These are phyloP conservation scores for Calliopum simillimum DNA, from an alignment of 2,888 invertebrate genomes.

Conservation along the genomic window DNA sequence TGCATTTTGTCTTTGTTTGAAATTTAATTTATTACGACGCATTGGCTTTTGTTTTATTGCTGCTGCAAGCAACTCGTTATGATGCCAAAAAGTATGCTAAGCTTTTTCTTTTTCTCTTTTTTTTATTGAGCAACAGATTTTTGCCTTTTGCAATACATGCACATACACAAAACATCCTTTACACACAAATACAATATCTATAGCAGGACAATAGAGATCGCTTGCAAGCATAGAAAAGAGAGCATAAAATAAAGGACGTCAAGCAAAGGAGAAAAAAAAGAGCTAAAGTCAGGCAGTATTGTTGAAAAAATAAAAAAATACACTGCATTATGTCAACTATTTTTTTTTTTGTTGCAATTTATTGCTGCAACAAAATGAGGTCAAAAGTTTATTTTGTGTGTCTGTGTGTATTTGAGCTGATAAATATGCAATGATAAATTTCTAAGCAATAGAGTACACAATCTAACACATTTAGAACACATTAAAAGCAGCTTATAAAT, in stretches of 20 bases:
- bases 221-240: neutral
- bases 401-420: no score
- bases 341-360: constrained; percentile 11
- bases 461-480: no score
- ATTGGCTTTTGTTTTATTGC: constrained; percentile 14
- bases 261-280: neutral
- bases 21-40: constrained; percentile 17
- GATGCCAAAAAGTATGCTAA: no score
- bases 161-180: no score
- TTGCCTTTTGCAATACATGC: no score
- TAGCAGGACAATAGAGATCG: no score
- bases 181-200: no score
- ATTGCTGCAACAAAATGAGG: constrained; percentile 51
- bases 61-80: neutral
- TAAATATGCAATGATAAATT: no score
- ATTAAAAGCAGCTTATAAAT: no score
- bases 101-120: no score
- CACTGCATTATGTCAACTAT: constrained; percentile 13
- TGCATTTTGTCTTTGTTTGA: constrained; percentile 9
- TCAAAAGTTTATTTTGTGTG: constrained; percentile 58
- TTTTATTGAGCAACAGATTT: no score
- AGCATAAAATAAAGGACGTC: neutral
- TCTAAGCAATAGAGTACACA: no score
- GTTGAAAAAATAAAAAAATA: neutral
- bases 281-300: neutral